A percentile compares a stretch with the other conserved stretches of the same genome.
Evolutionary conservation across 2,888 invertebrate genomes (phyloP).

Genomic region (Cosmopolites sordidus): DNA sequence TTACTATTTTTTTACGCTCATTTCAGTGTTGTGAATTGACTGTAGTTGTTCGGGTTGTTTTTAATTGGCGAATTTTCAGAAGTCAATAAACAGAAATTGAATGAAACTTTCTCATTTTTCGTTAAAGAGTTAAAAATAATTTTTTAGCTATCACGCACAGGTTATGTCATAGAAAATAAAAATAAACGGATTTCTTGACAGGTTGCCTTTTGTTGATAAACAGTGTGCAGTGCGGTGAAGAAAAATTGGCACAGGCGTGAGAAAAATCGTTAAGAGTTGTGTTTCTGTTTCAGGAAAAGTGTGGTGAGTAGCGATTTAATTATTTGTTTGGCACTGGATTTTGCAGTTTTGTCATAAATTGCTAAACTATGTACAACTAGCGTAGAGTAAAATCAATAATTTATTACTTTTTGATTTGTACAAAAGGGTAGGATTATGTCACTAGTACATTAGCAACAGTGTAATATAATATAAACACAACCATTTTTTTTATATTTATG

Average conservation of each 20-base stretch:
- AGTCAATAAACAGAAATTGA: no score
- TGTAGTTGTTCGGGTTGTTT: neutral
- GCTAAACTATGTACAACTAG: neutral
- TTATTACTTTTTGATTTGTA: neutral
- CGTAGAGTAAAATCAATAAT: neutral
- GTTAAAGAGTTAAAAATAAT: no score
- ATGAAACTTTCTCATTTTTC: no score
- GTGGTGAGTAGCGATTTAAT: conserved; percentile 7
- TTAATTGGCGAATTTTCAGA: no score
- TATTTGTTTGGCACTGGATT: conserved; percentile 2
- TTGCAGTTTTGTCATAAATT: neutral
- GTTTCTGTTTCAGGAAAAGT: neutral
- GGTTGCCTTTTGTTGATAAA: conserved; percentile 9
- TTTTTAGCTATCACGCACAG: neutral
- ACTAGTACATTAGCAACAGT: no score
- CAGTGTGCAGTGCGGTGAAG: conserved; percentile 4
- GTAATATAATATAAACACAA: no score
- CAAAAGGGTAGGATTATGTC: no score
- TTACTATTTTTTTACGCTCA: conserved; percentile 4
- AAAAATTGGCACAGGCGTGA: neutral
- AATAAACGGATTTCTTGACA: conserved; percentile 6
- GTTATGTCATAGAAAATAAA: conserved; percentile 12
- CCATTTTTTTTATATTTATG: no score
- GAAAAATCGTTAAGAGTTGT: neutral
- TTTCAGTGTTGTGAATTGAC: conserved; percentile 6